These are phyloP conservation scores for Phyllopteryx taeniolatus DNA, from an alignment of 2,113 vertebrate species.

Conservation along the genomic window DNA sequence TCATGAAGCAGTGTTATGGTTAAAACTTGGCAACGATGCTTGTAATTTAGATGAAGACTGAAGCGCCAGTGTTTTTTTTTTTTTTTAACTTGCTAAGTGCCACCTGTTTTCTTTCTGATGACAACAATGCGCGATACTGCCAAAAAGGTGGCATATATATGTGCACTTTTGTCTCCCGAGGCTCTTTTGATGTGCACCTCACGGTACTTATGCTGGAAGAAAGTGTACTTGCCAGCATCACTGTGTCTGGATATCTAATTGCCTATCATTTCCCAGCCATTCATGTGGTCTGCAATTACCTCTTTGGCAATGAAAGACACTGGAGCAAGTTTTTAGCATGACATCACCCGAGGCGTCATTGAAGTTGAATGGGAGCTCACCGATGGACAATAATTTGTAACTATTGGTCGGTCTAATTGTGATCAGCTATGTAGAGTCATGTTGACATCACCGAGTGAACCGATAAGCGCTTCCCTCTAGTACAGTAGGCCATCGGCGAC, in stretches of 20 bases:
- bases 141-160: constrained; percentile 16
- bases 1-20: neutral
- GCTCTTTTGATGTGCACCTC: constrained; percentile 46
- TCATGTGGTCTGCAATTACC: constrained; percentile 64
- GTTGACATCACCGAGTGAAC: constrained; percentile 6
- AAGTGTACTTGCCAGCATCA: constrained; percentile 34
- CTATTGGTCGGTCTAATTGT: constrained; percentile 5
- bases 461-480: constrained; percentile 10
- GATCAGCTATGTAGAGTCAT: constrained; percentile 14
- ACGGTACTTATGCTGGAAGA: constrained; percentile 32
- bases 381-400: constrained; percentile 9
- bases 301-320: constrained; percentile 50
- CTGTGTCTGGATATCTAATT: constrained; percentile 61
- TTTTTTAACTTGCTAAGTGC: constrained; percentile 14
- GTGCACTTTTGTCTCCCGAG: constrained; percentile 29
- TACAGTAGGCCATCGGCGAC: constrained; percentile 14
- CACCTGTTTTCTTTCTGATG: constrained; percentile 43
- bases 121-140: constrained; percentile 15
- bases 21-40: neutral
- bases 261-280: constrained; percentile 61
- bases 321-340: constrained; percentile 21
- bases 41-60: constrained; percentile 11
- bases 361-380: constrained; percentile 3
- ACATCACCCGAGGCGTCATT: constrained; percentile 16
- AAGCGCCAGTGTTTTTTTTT: neutral